Evolutionary conservation across 2,888 invertebrate genomes (phyloP).

Genomic region (Cyclophora albipunctata): DNA sequence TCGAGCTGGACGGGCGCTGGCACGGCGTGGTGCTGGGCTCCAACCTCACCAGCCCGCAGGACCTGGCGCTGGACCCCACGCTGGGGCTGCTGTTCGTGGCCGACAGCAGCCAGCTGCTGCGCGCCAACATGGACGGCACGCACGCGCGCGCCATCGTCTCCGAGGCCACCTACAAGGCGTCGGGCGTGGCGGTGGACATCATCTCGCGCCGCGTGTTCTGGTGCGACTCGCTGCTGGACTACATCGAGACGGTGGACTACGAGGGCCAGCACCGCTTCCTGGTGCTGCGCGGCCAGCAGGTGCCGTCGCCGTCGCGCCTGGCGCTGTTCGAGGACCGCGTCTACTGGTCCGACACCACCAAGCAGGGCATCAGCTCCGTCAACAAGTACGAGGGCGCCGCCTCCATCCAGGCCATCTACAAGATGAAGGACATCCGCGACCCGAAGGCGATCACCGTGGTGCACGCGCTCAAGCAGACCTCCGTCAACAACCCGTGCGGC

Average conservation of each 20-base stretch:
- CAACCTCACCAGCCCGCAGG: conserved; percentile 92
- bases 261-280: conserved; percentile 87
- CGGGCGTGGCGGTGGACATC: conserved; percentile 93
- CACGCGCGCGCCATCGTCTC: conserved; percentile 88
- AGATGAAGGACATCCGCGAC: conserved; percentile 85
- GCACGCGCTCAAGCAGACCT: conserved; percentile 85
- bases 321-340: conserved; percentile 90
- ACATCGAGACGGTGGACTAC: conserved; percentile 97
- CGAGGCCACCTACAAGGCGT: conserved; percentile 95
- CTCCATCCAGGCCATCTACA: conserved; percentile 86
- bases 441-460: conserved; percentile 90
- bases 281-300: conserved; percentile 86
- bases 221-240: conserved; percentile 96
- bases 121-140: conserved; percentile 97
- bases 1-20: conserved; percentile 89
- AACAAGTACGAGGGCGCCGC: conserved; percentile 88
- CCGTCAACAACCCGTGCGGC: conserved; percentile 88
- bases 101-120: conserved; percentile 86
- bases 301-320: conserved; percentile 89
- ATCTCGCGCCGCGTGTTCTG: conserved; percentile 93
- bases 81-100: conserved; percentile 91
- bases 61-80: conserved; percentile 94
- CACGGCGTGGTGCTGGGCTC: conserved; percentile 94
- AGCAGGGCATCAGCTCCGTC: conserved; percentile 90
- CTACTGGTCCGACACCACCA: conserved; percentile 94